Percentiles rank a stretch among this genome's conserved stretches.
Conservation (phyloP, 2,113 vertebrate species). For the Irena cyanogastra region DNA sequence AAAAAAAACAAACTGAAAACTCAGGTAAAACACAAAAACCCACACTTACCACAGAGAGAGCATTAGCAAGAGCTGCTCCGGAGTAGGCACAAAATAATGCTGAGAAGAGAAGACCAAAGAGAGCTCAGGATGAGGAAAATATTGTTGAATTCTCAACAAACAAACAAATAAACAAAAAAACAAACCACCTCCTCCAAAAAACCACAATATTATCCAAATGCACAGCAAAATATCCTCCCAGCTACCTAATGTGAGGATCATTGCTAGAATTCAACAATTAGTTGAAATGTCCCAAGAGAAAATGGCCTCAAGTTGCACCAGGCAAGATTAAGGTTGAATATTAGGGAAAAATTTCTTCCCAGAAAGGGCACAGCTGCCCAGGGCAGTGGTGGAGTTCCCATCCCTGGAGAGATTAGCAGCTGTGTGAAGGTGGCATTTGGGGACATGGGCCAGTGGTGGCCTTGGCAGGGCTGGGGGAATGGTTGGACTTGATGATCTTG, state of each 20-base stretch:
- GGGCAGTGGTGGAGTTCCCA: not conserved
- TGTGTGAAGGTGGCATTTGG: not conserved
- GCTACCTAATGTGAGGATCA: not conserved
- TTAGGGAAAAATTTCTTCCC: not conserved
- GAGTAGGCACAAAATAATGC: conserved; percentile 88
- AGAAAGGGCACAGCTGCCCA: not conserved
- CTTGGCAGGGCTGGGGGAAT: not conserved
- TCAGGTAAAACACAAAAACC: rapidly evolving
- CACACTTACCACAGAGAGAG: conserved; percentile 82
- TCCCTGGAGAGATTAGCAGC: not conserved
- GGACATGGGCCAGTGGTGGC: not conserved
- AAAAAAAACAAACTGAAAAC: not conserved
- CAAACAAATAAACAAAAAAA: not conserved
- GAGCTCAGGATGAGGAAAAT: not conserved
- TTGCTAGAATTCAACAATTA: not conserved
- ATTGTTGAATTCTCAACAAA: not conserved
- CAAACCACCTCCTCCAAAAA: no score
- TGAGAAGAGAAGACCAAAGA: conserved; percentile 40
- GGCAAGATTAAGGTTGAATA: not conserved
- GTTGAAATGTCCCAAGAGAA: not conserved
- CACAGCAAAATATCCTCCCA: not conserved
- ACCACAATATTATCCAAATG: not conserved
- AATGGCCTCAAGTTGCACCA: not conserved
- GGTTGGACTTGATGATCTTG: not conserved
- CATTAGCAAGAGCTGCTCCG: conserved; percentile 80